phyloP scores from a whole-genome alignment of 2,888 invertebrate genomes.

The Platerodrilus igneus region DNA sequence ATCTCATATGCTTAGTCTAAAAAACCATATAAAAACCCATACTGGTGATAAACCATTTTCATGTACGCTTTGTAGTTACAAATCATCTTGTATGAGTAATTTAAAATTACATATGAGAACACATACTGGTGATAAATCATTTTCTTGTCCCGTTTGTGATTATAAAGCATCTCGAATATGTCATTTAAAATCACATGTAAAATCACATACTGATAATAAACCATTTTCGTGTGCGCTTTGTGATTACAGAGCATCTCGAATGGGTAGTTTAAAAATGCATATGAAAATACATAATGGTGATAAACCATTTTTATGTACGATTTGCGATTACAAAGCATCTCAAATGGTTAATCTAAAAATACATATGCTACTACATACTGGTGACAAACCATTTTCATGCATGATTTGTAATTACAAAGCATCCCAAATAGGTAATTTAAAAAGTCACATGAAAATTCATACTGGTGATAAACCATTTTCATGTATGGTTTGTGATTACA shows the following conservation, averaged over 20 bases:
- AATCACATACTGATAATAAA: not conserved
- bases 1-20: not conserved
- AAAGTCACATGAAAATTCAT: not conserved
- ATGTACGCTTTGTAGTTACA: not conserved
- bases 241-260: not conserved
- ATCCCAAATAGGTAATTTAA: not conserved
- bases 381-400: not conserved
- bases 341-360: not conserved
- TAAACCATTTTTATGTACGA: conserved; percentile 2
- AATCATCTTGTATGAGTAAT: not conserved
- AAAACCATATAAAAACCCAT: not conserved
- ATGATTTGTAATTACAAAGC: not conserved
- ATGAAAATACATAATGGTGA: not conserved
- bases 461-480: not conserved
- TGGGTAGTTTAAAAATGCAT: not conserved
- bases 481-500: not conserved
- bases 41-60: not conserved
- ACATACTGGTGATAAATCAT: conserved; percentile 3
- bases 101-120: not conserved
- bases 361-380: not conserved
- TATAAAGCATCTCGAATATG: conserved; percentile 1
- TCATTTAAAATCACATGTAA: not conserved
- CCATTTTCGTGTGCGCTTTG: not conserved
- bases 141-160: not conserved
- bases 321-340: too few relatives aligned